Base-by-base conservation (phyloP, 2,888 invertebrate genomes). In the Ophion slaviceki region DNA sequence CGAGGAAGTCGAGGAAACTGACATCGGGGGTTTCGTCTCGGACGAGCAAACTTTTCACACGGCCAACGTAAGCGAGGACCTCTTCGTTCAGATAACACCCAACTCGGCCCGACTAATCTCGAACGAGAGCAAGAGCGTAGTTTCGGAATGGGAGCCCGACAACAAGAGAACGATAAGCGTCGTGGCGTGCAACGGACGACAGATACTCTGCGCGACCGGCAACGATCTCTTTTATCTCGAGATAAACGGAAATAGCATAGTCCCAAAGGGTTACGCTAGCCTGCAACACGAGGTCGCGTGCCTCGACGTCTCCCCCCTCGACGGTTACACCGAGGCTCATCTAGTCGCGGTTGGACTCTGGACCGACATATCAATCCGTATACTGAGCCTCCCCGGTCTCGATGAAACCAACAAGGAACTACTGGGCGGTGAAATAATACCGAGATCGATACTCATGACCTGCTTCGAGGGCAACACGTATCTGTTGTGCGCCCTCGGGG, bases 1-100 rank as follows among this genome's bases (percentile, higher is more conserved):
- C 0, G 99, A 99, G 92, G 99, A 99, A 94, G 99, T 99, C 0
- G 99, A 99, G 93, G 99, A 99, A 94, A 99, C 98, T 0, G 99
- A 99, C 91, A 97, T 99, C 88, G 95, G 96, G 79, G 99, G 99
- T 0, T 98, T 99, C 93, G 96, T 98, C 40, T 96, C 97, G 2
- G 98, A 98, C 91, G 96, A 98, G 89, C 99, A 99, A 94, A 99
- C 99, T 0, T 98, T 99, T 92, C 98, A 96, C 92, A 99, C 99
- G 84, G 98, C 98, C 1, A 99, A 99, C 94, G 98, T 99, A 8
- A 96, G 96, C 53, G 95, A 96, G 91, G 96, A 97, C 90, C 97
- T 98, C 93, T 96, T 99, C 77, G 94, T 98, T 57, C 96, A 97
- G 94, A 95, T 98, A 6, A 98, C 98, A 0, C 96, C 97, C 0